phyloP scores from a whole-genome alignment of 2,797 vertebrate species.

The Psittacula derbiana region DNA sequence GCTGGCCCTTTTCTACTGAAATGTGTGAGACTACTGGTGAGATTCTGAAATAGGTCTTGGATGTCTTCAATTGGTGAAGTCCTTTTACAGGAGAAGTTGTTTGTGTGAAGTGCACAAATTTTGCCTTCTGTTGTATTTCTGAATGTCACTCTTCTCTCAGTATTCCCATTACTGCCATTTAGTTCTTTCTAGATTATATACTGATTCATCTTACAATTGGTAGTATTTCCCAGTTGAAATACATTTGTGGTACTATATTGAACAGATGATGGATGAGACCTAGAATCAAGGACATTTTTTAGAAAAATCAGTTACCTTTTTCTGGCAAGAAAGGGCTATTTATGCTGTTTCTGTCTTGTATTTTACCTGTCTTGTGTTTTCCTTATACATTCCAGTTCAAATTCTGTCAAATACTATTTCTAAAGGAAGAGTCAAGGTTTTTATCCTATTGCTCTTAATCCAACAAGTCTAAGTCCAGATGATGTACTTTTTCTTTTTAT shows the following conservation, averaged over 20 bases:
- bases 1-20: not conserved
- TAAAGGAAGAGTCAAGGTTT: not conserved
- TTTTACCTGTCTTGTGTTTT: not conserved
- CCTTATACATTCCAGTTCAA: not conserved
- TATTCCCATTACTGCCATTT: not conserved
- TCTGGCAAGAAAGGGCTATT: not conserved
- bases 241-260: not conserved
- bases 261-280: not conserved
- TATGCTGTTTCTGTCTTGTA: not conserved
- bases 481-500: no score
- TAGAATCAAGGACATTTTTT: not conserved
- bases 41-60: not conserved
- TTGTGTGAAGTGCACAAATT: not conserved
- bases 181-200: not conserved
- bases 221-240: not conserved
- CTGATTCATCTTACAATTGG: not conserved
- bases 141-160: not conserved
- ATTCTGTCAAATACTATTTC: not conserved
- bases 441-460: not conserved
- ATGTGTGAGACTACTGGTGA: not conserved
- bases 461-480: not conserved
- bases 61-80: not conserved
- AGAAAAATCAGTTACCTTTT: not conserved
- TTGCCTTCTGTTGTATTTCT: not conserved
- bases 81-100: not conserved